Conservation (phyloP, 2,797 vertebrate genomes). For the Mergus octosetaceus region DNA sequence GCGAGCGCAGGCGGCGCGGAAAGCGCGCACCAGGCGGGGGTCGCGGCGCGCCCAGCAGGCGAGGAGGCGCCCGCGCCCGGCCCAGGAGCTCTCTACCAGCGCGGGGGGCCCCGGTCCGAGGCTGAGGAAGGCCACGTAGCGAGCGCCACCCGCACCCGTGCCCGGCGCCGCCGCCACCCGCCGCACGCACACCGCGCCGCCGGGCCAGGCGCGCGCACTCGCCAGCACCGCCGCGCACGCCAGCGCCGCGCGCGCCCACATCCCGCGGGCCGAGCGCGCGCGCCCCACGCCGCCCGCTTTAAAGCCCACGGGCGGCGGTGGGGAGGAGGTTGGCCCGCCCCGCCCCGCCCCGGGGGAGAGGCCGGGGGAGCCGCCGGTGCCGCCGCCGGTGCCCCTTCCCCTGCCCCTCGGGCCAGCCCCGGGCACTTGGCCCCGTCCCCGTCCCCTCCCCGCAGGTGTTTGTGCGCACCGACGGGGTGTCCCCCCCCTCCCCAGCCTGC, state of each 20-base stretch:
- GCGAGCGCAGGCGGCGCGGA: neutral
- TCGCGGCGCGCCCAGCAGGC: neutral
- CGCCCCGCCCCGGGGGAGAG: neutral
- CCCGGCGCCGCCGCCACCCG: neutral
- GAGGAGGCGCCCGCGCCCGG: neutral
- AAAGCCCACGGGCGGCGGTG: neutral
- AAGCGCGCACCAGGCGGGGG: neutral
- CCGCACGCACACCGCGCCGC: neutral
- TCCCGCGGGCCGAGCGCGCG: neutral
- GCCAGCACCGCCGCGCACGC: neutral
- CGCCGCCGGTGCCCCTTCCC: too few relatives aligned
- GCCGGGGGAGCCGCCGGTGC: too few relatives aligned
- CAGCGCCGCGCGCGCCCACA: accelerated
- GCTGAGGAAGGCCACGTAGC: neutral
- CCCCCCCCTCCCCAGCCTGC: too few relatives aligned
- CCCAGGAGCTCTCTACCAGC: neutral
- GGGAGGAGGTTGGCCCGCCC: neutral
- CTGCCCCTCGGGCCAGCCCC: too few relatives aligned
- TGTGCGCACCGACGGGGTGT: too few relatives aligned
- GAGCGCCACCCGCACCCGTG: neutral
- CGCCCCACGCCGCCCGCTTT: neutral
- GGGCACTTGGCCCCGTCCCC: too few relatives aligned
- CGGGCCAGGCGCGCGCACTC: neutral
- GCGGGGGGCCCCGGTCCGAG: neutral
- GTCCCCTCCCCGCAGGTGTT: too few relatives aligned